phyloP scores from a whole-genome alignment of 2,113 vertebrate species.

The Laticauda laticaudata region DNA sequence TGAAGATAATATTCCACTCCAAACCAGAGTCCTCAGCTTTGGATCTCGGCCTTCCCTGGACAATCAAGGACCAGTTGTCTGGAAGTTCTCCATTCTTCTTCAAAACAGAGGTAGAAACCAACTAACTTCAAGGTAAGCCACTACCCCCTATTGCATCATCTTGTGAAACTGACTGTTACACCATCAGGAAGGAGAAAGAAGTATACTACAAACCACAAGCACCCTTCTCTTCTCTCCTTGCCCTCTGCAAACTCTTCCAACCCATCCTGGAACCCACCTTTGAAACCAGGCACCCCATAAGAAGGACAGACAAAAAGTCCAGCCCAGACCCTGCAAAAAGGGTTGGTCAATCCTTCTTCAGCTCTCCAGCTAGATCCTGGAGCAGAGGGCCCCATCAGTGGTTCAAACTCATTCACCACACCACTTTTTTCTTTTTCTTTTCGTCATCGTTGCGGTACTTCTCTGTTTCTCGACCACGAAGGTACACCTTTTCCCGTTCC shows the following conservation, averaged over 20 bases:
- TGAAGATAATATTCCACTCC: background rate
- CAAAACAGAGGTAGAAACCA: background rate
- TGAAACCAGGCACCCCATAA: background rate
- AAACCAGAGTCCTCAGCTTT: background rate
- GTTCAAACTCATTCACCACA: background rate
- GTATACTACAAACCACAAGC: background rate
- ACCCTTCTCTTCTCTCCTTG: background rate
- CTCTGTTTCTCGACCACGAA: background rate
- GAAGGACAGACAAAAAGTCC: background rate
- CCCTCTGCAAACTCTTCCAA: background rate
- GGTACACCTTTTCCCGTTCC: background rate
- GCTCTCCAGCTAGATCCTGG: background rate
- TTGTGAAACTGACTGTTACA: background rate
- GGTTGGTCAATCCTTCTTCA: too few species aligned
- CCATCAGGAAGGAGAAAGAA: background rate
- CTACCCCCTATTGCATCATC: background rate
- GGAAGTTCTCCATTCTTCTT: background rate
- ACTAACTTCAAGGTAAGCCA: background rate
- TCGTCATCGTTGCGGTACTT: background rate
- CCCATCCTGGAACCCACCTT: background rate
- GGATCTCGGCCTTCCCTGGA: accelerated
- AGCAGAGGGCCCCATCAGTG: background rate
- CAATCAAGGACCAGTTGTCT: background rate
- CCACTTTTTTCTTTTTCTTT: too few species aligned
- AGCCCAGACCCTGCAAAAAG: background rate